Evolutionary conservation across 2,113 vertebrate genomes (phyloP).

Genomic region (Thalassoma bifasciatum): DNA sequence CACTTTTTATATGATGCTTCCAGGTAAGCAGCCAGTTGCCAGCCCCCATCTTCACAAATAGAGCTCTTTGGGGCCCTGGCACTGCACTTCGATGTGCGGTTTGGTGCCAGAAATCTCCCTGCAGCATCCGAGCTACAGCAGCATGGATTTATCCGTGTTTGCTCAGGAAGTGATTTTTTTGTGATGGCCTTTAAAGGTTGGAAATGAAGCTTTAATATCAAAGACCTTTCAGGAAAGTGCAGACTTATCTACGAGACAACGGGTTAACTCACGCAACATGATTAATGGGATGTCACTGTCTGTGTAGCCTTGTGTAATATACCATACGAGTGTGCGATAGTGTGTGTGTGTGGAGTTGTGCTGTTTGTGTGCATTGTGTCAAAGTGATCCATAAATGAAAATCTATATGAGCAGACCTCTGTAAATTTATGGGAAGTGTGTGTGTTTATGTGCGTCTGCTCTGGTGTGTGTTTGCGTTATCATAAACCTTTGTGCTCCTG

Average conservation of each 20-base stretch:
- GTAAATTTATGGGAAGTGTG: conserved; percentile 8
- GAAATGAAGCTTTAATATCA: conserved; percentile 24
- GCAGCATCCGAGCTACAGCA: neutral
- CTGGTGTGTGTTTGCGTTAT: neutral
- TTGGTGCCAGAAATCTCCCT: conserved; percentile 19
- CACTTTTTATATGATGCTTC: conserved; percentile 31
- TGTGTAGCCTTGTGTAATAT: conserved; percentile 15
- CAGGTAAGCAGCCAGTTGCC: conserved; percentile 41
- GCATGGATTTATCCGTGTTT: conserved; percentile 2
- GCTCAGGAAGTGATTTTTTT: conserved; percentile 23
- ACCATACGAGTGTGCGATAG: neutral
- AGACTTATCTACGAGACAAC: conserved; percentile 7
- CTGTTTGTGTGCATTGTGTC: neutral
- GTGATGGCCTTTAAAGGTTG: conserved; percentile 53
- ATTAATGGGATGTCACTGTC: conserved; percentile 38
- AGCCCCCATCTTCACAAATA: conserved; percentile 31
- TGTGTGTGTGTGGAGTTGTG: neutral
- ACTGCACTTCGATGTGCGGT: conserved; percentile 28
- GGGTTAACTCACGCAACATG: conserved; percentile 14
- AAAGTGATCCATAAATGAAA: conserved; percentile 54
- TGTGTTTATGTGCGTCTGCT: neutral
- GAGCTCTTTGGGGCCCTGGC: conserved; percentile 22
- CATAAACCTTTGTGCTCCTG: conserved; percentile 39
- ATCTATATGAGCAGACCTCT: neutral
- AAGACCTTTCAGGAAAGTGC: conserved; percentile 37